These are phyloP conservation scores for rat (Rattus norvegicus) DNA, from an alignment of 2,113 vertebrate genomes.

Conservation along the genomic window DNA sequence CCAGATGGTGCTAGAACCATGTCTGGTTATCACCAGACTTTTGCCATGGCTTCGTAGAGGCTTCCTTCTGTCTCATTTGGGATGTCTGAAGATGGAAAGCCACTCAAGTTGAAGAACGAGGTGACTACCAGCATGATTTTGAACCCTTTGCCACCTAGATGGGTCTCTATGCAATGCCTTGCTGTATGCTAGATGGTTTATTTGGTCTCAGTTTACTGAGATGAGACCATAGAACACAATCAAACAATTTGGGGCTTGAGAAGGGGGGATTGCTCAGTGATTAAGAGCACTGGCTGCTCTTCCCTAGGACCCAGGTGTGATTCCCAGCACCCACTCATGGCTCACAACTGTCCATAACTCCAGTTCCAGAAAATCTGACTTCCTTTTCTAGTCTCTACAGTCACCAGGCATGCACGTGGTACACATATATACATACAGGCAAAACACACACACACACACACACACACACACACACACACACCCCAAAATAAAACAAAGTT, in stretches of 20 bases:
- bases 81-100: background rate
- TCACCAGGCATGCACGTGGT: background rate
- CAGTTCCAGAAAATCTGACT: background rate
- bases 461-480: too few relatives aligned
- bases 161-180: background rate
- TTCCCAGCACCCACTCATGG: background rate
- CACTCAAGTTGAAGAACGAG: background rate
- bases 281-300: background rate
- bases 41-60: background rate
- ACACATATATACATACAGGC: background rate
- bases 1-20: background rate
- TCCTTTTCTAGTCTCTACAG: background rate
- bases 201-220: background rate
- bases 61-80: background rate
- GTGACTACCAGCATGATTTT: background rate
- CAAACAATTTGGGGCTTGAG: background rate
- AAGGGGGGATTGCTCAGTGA: background rate
- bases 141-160: background rate
- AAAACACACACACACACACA: background rate
- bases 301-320: background rate
- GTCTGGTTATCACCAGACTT: background rate
- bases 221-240: background rate
- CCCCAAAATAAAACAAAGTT: background rate
- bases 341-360: background rate
- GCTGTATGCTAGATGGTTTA: background rate